Conservation (phyloP, 1,140 invertebrate species). For the Leptinotarsa texana region DNA sequence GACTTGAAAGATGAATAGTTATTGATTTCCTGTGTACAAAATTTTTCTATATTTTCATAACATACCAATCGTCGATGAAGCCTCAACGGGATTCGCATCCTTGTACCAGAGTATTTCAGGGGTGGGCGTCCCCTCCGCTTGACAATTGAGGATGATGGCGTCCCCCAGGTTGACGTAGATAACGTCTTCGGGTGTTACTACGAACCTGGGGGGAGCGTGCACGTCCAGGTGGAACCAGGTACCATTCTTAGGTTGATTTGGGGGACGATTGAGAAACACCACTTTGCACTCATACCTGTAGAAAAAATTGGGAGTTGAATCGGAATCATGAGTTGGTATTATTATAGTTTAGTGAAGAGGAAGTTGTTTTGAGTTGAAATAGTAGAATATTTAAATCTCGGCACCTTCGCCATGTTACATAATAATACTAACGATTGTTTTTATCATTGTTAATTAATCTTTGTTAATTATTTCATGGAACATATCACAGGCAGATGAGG, state of each 20-base stretch:
- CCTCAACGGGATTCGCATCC: slow-evolving; percentile 86
- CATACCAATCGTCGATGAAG: slow-evolving; percentile 72
- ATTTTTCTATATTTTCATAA: no score
- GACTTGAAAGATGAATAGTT: no score
- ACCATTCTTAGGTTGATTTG: slow-evolving; percentile 86
- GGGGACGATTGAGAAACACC: slow-evolving; percentile 91
- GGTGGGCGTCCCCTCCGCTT: slow-evolving; percentile 89
- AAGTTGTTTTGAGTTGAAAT: no score
- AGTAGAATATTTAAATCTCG: no score
- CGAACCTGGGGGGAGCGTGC: slow-evolving; percentile 91
- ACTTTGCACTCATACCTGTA: slow-evolving; percentile 88
- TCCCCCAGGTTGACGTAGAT: slow-evolving; percentile 96
- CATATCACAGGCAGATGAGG: no score
- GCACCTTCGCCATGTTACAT: no score
- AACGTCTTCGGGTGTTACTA: slow-evolving; percentile 87
- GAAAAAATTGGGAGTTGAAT: neutral
- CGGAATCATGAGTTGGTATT: no score
- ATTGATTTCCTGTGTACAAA: no score
- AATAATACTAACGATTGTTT: no score
- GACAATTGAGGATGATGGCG: slow-evolving; percentile 92
- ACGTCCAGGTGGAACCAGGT: slow-evolving; percentile 97
- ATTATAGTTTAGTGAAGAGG: no score
- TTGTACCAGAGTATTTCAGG: slow-evolving; percentile 93
- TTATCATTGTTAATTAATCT: no score
- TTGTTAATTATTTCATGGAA: no score